Base-by-base conservation (phyloP, 2,888 invertebrate genomes). In the Mythimna lalbum region DNA sequence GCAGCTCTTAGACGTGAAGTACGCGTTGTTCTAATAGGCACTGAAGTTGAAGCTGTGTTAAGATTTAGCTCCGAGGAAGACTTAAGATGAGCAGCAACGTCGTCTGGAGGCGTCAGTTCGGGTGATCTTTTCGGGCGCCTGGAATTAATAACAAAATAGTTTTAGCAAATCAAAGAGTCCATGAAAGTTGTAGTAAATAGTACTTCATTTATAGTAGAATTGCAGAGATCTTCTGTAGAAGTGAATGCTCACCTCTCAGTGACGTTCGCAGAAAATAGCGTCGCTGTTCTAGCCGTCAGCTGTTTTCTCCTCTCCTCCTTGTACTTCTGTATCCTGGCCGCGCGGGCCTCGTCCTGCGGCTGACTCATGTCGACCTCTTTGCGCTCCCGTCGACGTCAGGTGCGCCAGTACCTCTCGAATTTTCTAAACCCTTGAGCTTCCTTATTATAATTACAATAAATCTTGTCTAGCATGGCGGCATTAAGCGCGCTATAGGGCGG, bases 271-370 rank as follows among this genome's bases (percentile, higher is more conserved):
- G 97, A 97, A 88, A 97, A 96, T 84, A 97, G 96, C 72, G 94
- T 92, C 53, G 95, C 95, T 62, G 95, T 95, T 84, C 96, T 97
- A n/a, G 97, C 96, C 52, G 97, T 97, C 76, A 98, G 93, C 90
- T 98, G 97, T 85, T 96, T 96, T 76, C 97, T 96, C 68, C 98
- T 95, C 89, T 98, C 97, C 87, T 98, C 98, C 90, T 98, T 98
- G 92, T 97, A 98, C 85, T 96, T 96, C 85, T 97, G 97, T 86
- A 97, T 97, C 89, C 97, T 95, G 91, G 97, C 97, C 89, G 96
- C 96, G 81, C 96, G 93, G 90, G 94, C 96, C 90, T 96, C 96
- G 82, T 96, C 96, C 76, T 91, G 92, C 73, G 94, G 89, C 85
- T 91, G 92, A 80, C 90, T 95, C 95, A 96, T 96, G 76, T 87